Percentiles rank a stretch among this genome's conserved stretches.
These are phyloP conservation scores for Ctenoplectra terminalis DNA, from an alignment of 1,140 invertebrate genomes.

Conservation along the genomic window DNA sequence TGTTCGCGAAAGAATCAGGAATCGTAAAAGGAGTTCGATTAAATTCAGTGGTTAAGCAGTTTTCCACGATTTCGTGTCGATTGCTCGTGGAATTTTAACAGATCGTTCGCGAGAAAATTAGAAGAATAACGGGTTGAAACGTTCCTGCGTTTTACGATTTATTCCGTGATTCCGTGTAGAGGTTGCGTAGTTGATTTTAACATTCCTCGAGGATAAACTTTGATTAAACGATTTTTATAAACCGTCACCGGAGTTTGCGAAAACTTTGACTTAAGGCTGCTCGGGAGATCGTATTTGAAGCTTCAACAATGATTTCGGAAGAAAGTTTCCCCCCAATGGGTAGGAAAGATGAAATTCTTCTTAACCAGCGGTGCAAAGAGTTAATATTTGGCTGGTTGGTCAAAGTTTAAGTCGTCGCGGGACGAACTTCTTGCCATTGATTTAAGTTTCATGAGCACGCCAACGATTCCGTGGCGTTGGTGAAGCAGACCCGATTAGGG, in stretches of 20 bases:
- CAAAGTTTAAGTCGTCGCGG: slow-evolving; percentile 27
- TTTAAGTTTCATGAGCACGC: slow-evolving; percentile 37
- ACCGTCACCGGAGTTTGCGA: not conserved
- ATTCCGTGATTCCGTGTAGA: too few relatives aligned
- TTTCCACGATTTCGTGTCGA: not conserved
- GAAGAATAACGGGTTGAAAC: too few relatives aligned
- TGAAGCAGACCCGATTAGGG: slow-evolving; percentile 6
- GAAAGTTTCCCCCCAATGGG: not conserved
- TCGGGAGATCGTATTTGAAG: not conserved
- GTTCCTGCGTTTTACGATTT: too few relatives aligned
- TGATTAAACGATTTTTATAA: not conserved
- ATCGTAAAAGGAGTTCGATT: not conserved
- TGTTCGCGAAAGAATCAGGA: not conserved
- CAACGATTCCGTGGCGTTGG: not conserved
- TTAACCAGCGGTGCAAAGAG: not conserved
- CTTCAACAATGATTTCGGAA: not conserved
- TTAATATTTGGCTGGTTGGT: slow-evolving; percentile 46
- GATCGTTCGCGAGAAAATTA: too few relatives aligned
- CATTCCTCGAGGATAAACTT: not conserved
- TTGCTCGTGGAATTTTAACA: not conserved
- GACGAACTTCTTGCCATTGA: slow-evolving; percentile 13
- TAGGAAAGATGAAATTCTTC: not conserved
- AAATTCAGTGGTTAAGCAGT: not conserved
- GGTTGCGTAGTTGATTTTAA: not conserved
- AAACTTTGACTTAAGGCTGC: not conserved